Percentiles rank a stretch among this genome's conserved stretches.
These are phyloP conservation scores for Campoplex capitator DNA, from an alignment of 2,888 invertebrate species.

Conservation along the genomic window DNA sequence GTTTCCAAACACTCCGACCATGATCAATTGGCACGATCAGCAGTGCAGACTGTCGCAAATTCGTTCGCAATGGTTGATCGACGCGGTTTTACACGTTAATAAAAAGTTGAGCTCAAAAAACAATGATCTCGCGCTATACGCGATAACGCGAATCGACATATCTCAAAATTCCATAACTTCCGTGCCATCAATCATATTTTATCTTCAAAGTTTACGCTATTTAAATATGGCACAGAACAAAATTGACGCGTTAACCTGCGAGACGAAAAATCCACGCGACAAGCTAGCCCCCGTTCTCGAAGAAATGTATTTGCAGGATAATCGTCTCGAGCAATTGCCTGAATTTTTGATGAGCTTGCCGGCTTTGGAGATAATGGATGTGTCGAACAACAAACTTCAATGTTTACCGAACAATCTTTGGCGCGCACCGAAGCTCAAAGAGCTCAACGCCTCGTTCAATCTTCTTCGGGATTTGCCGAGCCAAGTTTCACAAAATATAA, in stretches of 20 bases:
- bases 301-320: conserved; percentile 96
- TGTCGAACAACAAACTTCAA: conserved; percentile 97
- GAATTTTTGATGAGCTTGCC: conserved; percentile 93
- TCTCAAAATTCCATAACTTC: conserved; percentile 94
- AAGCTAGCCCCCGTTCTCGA: conserved; percentile 93
- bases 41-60: conserved; percentile 90
- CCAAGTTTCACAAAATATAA: conserved; percentile 80
- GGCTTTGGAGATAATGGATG: conserved; percentile 92
- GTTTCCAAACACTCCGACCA: conserved; percentile 93
- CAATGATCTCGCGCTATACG: conserved; percentile 92
- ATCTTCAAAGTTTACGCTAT: conserved; percentile 92
- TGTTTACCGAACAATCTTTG: conserved; percentile 93
- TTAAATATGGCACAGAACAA: conserved; percentile 96
- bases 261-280: conserved; percentile 81
- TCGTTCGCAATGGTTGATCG: conserved; percentile 92
- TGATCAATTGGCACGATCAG: conserved; percentile 97
- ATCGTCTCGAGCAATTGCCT: conserved; percentile 93
- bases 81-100: conserved; percentile 94
- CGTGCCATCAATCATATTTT: conserved; percentile 93
- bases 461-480: conserved; percentile 91
- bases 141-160: conserved; percentile 96
- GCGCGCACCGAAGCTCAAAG: conserved; percentile 93
- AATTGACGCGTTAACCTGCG: conserved; percentile 89
- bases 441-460: conserved; percentile 96
- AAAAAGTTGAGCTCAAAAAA: conserved; percentile 89